Evolutionary conservation across 2,888 invertebrate genomes (phyloP).

Genomic region (Hanleya hanleyi): DNA sequence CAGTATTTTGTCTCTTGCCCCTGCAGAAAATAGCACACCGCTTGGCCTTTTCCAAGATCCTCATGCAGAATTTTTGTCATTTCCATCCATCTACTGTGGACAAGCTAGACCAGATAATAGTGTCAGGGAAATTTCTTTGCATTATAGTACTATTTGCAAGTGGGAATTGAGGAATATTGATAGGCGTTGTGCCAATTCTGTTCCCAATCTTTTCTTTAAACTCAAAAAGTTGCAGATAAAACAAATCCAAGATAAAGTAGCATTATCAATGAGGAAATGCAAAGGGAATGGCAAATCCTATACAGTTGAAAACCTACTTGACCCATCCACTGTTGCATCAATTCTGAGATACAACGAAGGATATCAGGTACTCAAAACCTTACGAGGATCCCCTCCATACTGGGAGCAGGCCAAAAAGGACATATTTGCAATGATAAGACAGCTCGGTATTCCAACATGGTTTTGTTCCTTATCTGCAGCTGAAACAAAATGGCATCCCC

Average conservation of each 20-base stretch:
- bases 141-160: too few species aligned
- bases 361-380: conserved; percentile 26
- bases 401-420: conserved; percentile 43
- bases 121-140: background rate
- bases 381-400: conserved; percentile 43
- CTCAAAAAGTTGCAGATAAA: too few species aligned
- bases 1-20: conserved; percentile 42
- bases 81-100: conserved; percentile 31
- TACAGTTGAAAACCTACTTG: conserved; percentile 24
- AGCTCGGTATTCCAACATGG: conserved; percentile 40
- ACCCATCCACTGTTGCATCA: conserved; percentile 17
- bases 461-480: conserved; percentile 41
- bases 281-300: conserved; percentile 25
- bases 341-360: conserved; percentile 35
- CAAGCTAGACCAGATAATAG: background rate
- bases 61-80: conserved; percentile 51
- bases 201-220: too few species aligned
- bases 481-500: conserved; percentile 41
- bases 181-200: too few species aligned
- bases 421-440: conserved; percentile 45
- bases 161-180: too few species aligned
- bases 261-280: conserved; percentile 26
- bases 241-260: conserved; percentile 27
- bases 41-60: conserved; percentile 47
- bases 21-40: conserved; percentile 51